Evolutionary conservation across 2,113 vertebrate genomes (phyloP), one percentile per base, ranked within the genome.

Genomic region (Chaetorhynchus papuensis): DNA sequence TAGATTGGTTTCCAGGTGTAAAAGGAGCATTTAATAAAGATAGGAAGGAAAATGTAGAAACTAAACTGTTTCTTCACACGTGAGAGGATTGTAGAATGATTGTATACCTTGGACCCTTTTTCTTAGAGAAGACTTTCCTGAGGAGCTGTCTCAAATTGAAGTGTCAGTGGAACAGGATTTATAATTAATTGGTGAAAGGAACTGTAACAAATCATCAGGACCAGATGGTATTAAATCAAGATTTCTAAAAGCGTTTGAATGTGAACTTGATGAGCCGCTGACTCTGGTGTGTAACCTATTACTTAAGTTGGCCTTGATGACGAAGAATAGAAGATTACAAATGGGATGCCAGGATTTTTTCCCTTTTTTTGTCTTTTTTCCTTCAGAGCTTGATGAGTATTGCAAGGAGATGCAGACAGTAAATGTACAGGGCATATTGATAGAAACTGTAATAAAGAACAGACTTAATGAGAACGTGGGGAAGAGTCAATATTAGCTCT

Each of bases 101-200:
- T 47, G 47, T 81, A 28, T 22, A 42, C 2, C 1, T 37, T 52
- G 70, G 64, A 86, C 60, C 15, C 39, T 89, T 89, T 92, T 93
- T 89, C 86, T 81, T 75, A 68, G 52, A 64, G 83, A 63, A 75
- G 76, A 71, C 80, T 89, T 91, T 72, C 70, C 47, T 89, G 76
- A 91, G 83, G 69, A 96, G 57, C 86, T 94, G 83, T 92, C 94
- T 97, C 86, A 87, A 84, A 96, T 94, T 89, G 77, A 97, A 96
- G 83, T 96, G 93, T 93, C 86, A 89, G 86, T 95, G 89, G 52
- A 94, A 95, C 92, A 81, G 83, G 86, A 75, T 92, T 91, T 95
- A 54, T 95, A 97, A 97, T 97, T 97, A 97, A 95, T 97, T 92
- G 86, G 66, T 92, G 94, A 87, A 96, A 78, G 83, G 64, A 93